phyloP scores from a whole-genome alignment of 2,797 vertebrate genomes.

The Tapera naevia region DNA sequence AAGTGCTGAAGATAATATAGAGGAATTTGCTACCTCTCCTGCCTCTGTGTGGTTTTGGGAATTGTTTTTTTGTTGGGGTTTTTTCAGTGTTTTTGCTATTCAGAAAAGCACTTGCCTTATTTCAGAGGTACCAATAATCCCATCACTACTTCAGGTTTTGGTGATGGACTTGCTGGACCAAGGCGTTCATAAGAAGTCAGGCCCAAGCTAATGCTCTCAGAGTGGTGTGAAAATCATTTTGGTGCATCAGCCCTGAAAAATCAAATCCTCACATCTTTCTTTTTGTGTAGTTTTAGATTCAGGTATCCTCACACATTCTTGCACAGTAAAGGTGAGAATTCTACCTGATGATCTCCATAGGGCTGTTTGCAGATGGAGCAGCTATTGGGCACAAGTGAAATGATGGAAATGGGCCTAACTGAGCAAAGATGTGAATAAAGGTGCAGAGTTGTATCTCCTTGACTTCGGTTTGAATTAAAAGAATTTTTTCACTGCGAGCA shows the following conservation, averaged over 20 bases:
- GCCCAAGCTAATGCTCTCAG: neutral
- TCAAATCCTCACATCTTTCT: neutral
- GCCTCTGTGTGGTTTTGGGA: neutral
- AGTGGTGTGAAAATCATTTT: neutral
- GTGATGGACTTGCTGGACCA: neutral
- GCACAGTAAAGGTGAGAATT: neutral
- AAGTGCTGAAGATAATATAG: neutral
- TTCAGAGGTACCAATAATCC: neutral
- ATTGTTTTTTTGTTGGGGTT: neutral
- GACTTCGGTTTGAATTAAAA: neutral
- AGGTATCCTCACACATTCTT: neutral
- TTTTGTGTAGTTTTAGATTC: neutral
- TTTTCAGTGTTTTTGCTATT: neutral
- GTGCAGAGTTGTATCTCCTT: neutral
- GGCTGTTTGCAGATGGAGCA: neutral
- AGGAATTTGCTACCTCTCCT: neutral
- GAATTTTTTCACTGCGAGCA: neutral
- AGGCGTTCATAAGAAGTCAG: neutral
- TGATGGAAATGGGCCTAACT: neutral
- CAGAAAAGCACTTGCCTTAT: neutral
- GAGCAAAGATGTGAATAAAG: neutral
- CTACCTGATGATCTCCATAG: neutral
- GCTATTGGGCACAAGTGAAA: neutral
- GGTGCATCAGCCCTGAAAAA: neutral
- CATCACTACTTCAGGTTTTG: neutral